phyloP scores from a whole-genome alignment of 2,888 invertebrate genomes.

The Didymodactylos carnosus region DNA sequence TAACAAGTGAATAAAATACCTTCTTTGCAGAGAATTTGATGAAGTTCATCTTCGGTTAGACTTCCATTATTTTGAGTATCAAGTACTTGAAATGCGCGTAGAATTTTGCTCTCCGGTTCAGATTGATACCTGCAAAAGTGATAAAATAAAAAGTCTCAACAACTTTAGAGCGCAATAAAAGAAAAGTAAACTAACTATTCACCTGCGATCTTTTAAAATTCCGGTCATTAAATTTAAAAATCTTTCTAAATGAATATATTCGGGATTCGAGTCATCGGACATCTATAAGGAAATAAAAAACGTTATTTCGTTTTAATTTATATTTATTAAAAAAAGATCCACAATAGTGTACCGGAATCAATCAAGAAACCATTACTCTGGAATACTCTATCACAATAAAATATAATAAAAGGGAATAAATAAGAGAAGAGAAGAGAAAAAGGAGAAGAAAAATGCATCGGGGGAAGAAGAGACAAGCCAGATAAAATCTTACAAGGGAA shows the following conservation, averaged over 20 bases:
- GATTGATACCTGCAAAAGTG: neutral
- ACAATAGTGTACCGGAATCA: no score
- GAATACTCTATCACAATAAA: no score
- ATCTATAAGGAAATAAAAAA: neutral
- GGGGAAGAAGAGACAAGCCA: no score
- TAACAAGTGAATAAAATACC: constrained; percentile 22
- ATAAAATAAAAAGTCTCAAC: no score
- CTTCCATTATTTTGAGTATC: constrained; percentile 59
- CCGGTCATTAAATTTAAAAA: neutral
- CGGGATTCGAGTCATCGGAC: neutral
- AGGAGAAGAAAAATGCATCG: no score
- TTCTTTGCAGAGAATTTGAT: constrained; percentile 60
- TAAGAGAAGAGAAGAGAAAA: no score
- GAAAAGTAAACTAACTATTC: no score
- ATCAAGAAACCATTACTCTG: no score
- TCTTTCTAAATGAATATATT: neutral
- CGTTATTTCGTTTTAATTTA: neutral
- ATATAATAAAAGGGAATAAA: no score
- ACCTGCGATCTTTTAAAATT: neutral
- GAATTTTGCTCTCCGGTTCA: constrained; percentile 48
- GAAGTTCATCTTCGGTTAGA: constrained; percentile 53
- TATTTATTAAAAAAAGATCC: no score
- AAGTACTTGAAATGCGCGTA: constrained; percentile 63
- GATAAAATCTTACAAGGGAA: no score
- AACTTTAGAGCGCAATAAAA: no score